phyloP scores from a whole-genome alignment of 2,888 invertebrate genomes.

The Pedicia rivosa region DNA sequence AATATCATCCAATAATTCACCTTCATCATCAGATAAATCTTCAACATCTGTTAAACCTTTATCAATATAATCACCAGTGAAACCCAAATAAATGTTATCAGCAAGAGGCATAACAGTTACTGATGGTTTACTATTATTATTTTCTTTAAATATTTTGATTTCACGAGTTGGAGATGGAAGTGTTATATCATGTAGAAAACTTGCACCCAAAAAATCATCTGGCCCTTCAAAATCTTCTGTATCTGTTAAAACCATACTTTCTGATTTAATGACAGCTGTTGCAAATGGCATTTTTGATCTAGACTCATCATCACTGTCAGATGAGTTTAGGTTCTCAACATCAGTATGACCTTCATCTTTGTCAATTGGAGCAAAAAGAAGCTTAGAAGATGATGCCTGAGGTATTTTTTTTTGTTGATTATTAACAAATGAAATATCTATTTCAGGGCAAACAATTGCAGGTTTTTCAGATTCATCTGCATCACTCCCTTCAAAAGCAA shows the following conservation, averaged over 20 bases:
- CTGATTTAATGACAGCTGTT: conserved; percentile 13
- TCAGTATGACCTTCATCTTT: conserved; percentile 23
- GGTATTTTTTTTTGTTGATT: too few species aligned
- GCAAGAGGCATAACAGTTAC: conserved; percentile 33
- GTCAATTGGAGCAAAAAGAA: background rate
- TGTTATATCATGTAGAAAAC: conserved; percentile 13
- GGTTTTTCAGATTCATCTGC: conserved; percentile 9
- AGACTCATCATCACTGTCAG: conserved; percentile 14
- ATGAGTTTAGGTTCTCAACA: conserved; percentile 31
- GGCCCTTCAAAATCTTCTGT: conserved; percentile 22
- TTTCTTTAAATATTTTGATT: conserved; percentile 29
- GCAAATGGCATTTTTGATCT: conserved; percentile 24
- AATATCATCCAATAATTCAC: conserved; percentile 14
- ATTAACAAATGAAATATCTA: conserved; percentile 24
- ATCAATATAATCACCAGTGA: conserved; percentile 18
- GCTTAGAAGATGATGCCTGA: too few species aligned
- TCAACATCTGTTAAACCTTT: conserved; percentile 26
- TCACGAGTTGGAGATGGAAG: conserved; percentile 33
- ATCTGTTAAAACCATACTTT: conserved; percentile 22
- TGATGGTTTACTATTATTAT: conserved; percentile 28
- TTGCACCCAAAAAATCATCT: background rate
- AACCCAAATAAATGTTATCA: conserved; percentile 23
- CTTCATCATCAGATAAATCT: conserved; percentile 28
- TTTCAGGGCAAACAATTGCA: conserved; percentile 14
- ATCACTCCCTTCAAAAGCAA: conserved; percentile 10